These are phyloP conservation scores for Anthoptus insignis DNA, from an alignment of 2,888 invertebrate species.

Conservation along the genomic window DNA sequence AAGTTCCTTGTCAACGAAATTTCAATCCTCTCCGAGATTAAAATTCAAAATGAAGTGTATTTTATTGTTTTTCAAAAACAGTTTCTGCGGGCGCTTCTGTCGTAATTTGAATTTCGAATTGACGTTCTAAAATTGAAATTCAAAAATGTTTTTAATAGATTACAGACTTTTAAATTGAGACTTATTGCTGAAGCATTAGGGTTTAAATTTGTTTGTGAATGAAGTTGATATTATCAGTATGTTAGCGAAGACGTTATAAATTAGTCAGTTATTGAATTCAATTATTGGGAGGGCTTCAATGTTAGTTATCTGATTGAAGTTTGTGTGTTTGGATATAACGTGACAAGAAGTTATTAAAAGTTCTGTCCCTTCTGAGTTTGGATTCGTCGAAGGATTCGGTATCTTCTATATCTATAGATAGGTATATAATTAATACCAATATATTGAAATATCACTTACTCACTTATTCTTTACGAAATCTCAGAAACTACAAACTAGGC, in stretches of 20 bases:
- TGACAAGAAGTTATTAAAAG: conserved; percentile 19
- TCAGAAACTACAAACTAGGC: no score
- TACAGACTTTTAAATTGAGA: not conserved
- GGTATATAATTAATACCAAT: no score
- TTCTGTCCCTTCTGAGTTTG: conserved; percentile 3
- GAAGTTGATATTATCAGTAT: conserved; percentile 60
- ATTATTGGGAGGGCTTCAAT: conserved; percentile 48
- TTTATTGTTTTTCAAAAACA: conserved; percentile 33
- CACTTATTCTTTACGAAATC: no score
- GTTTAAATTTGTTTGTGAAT: conserved; percentile 39
- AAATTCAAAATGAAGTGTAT: conserved; percentile 40
- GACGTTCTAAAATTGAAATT: conserved; percentile 30
- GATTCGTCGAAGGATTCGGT: not conserved
- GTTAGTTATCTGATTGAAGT: conserved; percentile 36
- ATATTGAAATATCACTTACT: no score
- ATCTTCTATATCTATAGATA: no score
- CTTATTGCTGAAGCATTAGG: not conserved
- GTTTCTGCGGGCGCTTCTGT: conserved; percentile 32
- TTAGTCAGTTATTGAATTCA: conserved; percentile 57
- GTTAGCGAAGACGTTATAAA: conserved; percentile 66
- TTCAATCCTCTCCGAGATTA: conserved; percentile 30
- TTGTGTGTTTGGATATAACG: conserved; percentile 36
- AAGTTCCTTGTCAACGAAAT: conserved; percentile 6
- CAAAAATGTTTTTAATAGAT: conserved; percentile 40
- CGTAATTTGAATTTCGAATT: conserved; percentile 43